Evolutionary conservation across 1,140 invertebrate genomes (phyloP).

Genomic region (Tetramorium simillimum): DNA sequence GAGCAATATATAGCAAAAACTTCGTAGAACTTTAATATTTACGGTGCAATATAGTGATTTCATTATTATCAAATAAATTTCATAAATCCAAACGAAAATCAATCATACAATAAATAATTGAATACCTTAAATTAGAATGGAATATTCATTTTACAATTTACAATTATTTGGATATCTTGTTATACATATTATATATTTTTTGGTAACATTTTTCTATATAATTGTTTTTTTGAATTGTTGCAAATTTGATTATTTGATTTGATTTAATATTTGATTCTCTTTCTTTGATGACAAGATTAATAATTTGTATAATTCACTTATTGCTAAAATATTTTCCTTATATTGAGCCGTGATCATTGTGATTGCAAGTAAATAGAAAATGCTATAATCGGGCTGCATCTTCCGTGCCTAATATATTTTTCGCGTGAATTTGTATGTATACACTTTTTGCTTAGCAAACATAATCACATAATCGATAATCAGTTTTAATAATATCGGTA

Average conservation of each 20-base stretch:
- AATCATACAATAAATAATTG: background rate
- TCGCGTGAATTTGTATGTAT: too few relatives aligned
- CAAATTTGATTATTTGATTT: too few relatives aligned
- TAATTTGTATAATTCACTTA: background rate
- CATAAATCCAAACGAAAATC: background rate
- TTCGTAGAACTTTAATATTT: background rate
- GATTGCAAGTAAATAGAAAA: too few relatives aligned
- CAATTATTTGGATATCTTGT: background rate
- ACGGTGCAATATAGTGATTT: background rate
- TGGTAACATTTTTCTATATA: background rate
- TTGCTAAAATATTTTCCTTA: slow-evolving; percentile 56
- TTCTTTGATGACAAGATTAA: background rate
- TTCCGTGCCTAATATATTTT: too few relatives aligned
- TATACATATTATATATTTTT: background rate
- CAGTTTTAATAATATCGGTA: too few relatives aligned
- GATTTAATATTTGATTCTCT: too few relatives aligned
- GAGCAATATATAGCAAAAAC: background rate
- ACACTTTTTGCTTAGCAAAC: too few relatives aligned
- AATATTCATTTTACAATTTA: background rate
- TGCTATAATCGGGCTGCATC: too few relatives aligned
- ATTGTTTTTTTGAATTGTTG: background rate
- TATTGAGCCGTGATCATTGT: too few relatives aligned
- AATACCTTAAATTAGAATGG: background rate
- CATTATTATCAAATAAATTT: background rate
- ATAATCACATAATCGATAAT: too few relatives aligned